phyloP scores from a whole-genome alignment of 1,140 invertebrate genomes.

The Brachionus plicatilis region DNA sequence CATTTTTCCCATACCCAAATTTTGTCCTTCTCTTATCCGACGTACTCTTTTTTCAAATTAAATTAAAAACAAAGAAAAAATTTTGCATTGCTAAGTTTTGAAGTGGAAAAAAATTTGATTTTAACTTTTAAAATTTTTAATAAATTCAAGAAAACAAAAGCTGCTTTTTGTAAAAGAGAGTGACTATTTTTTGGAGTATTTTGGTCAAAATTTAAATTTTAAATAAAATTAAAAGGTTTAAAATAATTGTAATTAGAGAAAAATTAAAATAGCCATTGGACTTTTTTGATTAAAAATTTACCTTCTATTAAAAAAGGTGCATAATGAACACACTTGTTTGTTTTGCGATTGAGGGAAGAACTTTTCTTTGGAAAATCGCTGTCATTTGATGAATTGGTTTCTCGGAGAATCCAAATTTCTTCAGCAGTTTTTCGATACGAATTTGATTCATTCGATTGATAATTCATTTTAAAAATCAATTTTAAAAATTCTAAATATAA shows the following conservation, averaged over 20 bases:
- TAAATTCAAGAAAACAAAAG: too few relatives aligned
- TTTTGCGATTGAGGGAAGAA: not conserved
- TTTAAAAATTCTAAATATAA: not conserved
- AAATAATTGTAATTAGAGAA: not conserved
- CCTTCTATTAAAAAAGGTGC: not conserved
- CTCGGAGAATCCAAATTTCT: slow-evolving; percentile 3
- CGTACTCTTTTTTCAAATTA: too few relatives aligned
- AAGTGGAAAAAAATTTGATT: too few relatives aligned
- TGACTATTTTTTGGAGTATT: not conserved
- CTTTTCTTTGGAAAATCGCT: not conserved
- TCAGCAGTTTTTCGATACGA: not conserved
- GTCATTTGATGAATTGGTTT: not conserved
- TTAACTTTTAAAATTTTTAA: too few relatives aligned
- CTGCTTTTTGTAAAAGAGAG: not conserved
- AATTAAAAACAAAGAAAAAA: too few relatives aligned
- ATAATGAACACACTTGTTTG: not conserved
- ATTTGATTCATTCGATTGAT: not conserved
- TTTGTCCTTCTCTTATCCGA: too few relatives aligned
- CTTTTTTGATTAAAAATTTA: not conserved
- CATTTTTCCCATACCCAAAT: too few relatives aligned
- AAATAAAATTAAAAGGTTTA: not conserved
- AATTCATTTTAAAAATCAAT: not conserved
- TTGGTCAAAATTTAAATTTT: not conserved
- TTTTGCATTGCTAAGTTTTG: too few relatives aligned
- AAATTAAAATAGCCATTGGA: not conserved